Evolutionary conservation across 2,113 vertebrate species (phyloP), one percentile per base, ranked within the genome.

Genomic region (Coryphaenoides rupestris): DNA sequence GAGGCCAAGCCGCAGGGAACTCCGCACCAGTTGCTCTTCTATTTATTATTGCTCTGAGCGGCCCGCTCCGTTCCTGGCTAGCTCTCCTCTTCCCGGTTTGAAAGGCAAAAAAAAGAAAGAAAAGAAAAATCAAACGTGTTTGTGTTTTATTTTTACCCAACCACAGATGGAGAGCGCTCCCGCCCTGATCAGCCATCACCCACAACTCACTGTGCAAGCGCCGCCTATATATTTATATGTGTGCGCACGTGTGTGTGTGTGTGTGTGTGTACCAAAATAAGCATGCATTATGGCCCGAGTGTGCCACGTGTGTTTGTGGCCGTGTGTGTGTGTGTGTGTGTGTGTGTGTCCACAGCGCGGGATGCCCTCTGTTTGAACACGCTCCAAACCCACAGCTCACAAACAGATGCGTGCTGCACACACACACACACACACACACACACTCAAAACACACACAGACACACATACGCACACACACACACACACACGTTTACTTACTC

Each of bases 351-450:
- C 47, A n/a, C 14, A 49, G 47, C 47, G 13, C 17, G 12, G 47
- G 47, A 49, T n/a, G 17, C 17, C 47, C 47, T 49, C 47, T 5
- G 47, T 49, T 49, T 49, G 47, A 49, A 49, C 47, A 49, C 12
- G 47, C 47, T 49, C 47, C 47, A 49, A 49, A 49, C 47, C n/a
- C 47, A 2, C 47, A 15, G 47, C 19, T 33, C 28, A 33, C 28
- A 33, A 33, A 33, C 28, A 33, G 28, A 33, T 33, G 28, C 28
- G 28, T 33, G 28, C 28, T 33, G 28, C 28, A 49, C 14, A 49
- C 47, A 49, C 14, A 49, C 47, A 55, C 19, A 55, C 19, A 55
- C 19, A 55, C 53, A 55, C 53, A 55, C 53, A 19, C 53, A 55
- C 53, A 55, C 53, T 16, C 14, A 49, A n/a, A n/a, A n/a, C n/a